Conservation (phyloP, 2,888 invertebrate genomes). For the Macrophya annulata region DNA sequence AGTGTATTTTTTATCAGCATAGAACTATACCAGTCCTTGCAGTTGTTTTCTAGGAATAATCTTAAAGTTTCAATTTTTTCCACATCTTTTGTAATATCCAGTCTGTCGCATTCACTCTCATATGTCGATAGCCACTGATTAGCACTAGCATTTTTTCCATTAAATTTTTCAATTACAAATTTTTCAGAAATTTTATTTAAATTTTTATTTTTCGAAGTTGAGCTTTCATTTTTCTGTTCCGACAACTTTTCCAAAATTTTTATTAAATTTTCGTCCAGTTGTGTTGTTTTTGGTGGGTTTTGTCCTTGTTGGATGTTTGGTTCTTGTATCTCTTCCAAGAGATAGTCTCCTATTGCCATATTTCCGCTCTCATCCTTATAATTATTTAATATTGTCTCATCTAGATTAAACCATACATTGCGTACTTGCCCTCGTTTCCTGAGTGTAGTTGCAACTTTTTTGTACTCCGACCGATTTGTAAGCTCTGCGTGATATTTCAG, state of each 20-base stretch:
- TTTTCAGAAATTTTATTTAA: conserved; percentile 54
- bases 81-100: conserved; percentile 63
- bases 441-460: conserved; percentile 32
- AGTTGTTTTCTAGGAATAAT: conserved; percentile 58
- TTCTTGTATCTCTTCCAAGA: not conserved
- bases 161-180: conserved; percentile 59
- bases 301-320: not conserved
- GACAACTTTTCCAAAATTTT: conserved; percentile 21
- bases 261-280: conserved; percentile 5
- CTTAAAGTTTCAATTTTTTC: conserved; percentile 57
- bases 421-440: conserved; percentile 28
- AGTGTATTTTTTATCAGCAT: conserved; percentile 61
- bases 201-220: conserved; percentile 53
- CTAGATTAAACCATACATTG: conserved; percentile 46
- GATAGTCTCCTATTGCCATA: conserved; percentile 37
- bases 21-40: conserved; percentile 61
- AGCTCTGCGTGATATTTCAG: not conserved
- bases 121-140: conserved; percentile 58
- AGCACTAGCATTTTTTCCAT: conserved; percentile 53
- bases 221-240: conserved; percentile 41
- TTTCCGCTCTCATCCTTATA: conserved; percentile 50
- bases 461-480: not conserved
- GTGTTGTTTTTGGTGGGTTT: not conserved
- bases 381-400: not conserved
- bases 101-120: conserved; percentile 59